Base-by-base conservation (phyloP, 1,140 invertebrate genomes). In the Musca domestica region DNA sequence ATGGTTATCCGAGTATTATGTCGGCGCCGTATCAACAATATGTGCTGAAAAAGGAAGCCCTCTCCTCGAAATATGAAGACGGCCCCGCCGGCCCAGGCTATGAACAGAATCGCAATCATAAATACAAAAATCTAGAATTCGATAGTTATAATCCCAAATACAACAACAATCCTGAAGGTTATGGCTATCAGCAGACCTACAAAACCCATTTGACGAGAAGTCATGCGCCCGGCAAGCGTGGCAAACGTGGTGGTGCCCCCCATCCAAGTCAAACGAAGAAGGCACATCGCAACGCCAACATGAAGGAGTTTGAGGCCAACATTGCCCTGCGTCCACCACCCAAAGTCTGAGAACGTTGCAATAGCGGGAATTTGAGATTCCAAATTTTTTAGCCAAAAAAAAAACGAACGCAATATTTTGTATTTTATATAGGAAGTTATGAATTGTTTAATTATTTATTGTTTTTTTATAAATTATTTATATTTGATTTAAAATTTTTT, bases 71-170 rank as follows among this genome's bases (percentile, higher is more conserved):
- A 49, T 74, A 75, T 61, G 74, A 75, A 47, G 76, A 77, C 19
- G n/a, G n/a, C n/a, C 67, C 17, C 69, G 71, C 12, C 9, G 71
- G 71, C 2, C 9, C 27, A 30, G 68, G 68, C 19, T 76, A 74
- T 69, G 75, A 76, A n/a, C 69, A 77, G 15, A n/a, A 63, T 25
- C 23, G 56, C 4, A 20, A 3, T 20, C 41, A 58, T 19, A 51
- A 47, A n/a, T 63, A 70, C 19, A 70, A 68, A 23, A 22, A 27
- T 14, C 52, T 78, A 2, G 76, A 79, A 12, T 78, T 76, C 30
- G 79, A 81, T 15, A 81, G 76, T 67, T 81, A 81, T 30, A 80
- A 71, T 69, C 79, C 79, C 14, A 81, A 80, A 67, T 81, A 73
- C 17, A 81, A 81, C 17, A 81, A 81, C 25, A 81, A 81, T 72